Percentiles rank a stretch among this genome's conserved stretches.
Conservation (phyloP, 2,113 vertebrate genomes). For the Rallus limicola region DNA sequence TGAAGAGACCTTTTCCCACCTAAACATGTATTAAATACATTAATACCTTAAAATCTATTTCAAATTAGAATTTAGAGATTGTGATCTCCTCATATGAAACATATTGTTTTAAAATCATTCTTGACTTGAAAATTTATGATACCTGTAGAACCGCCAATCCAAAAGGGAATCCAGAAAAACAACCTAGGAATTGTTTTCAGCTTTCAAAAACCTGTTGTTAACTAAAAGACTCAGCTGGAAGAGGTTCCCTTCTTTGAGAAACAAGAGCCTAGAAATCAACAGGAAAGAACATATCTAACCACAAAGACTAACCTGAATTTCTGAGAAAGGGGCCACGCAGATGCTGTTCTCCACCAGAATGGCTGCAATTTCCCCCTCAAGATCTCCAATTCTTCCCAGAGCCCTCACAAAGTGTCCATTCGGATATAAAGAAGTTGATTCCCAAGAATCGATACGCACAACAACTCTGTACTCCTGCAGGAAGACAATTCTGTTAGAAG, state of each 20-base stretch:
- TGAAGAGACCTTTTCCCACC: no score
- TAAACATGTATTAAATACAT: background rate
- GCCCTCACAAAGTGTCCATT: slow-evolving; percentile 93
- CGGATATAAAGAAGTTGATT: slow-evolving; percentile 89
- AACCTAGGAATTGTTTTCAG: background rate
- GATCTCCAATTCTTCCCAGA: slow-evolving; percentile 88
- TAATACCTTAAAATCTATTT: background rate
- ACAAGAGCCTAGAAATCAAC: background rate
- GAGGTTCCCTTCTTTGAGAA: background rate
- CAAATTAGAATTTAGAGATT: background rate
- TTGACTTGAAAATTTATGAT: background rate
- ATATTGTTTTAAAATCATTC: background rate
- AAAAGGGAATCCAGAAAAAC: background rate
- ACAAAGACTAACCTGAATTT: slow-evolving; percentile 86
- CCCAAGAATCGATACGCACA: slow-evolving; percentile 94
- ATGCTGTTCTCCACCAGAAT: slow-evolving; percentile 94
- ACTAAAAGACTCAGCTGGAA: background rate
- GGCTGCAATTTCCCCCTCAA: slow-evolving; percentile 92
- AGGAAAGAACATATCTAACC: background rate
- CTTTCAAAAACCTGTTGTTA: background rate
- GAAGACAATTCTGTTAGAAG: background rate
- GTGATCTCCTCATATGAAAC: background rate
- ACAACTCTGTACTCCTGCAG: slow-evolving; percentile 89
- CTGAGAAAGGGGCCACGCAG: slow-evolving; percentile 88
- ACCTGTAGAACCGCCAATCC: background rate